Conservation (phyloP, 2,797 vertebrate species). For the Lithobates sylvaticus region DNA sequence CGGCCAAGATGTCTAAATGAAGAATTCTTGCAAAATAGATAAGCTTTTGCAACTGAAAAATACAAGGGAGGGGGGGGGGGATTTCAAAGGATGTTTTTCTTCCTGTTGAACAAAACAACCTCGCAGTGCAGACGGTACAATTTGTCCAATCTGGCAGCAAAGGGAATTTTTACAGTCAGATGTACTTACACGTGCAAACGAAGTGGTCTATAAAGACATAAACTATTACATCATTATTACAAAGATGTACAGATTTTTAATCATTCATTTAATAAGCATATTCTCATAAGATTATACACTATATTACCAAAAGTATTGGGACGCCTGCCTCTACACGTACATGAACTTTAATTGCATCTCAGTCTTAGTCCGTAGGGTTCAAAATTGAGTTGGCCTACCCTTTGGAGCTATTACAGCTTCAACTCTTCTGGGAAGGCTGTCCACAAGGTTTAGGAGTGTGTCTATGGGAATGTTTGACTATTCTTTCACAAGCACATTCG, state of each 20-base stretch:
- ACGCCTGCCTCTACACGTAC: too few relatives aligned
- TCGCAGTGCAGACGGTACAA: constrained; percentile 71
- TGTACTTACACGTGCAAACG: constrained; percentile 68
- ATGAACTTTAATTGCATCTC: too few relatives aligned
- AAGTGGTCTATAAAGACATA: neutral
- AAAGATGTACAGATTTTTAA: neutral
- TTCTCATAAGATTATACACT: too few relatives aligned
- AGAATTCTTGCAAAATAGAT: constrained; percentile 54
- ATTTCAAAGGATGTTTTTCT: constrained; percentile 69
- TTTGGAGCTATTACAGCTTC: too few relatives aligned
- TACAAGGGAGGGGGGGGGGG: constrained; percentile 10
- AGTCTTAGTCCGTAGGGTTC: too few relatives aligned
- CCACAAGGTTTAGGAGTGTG: too few relatives aligned
- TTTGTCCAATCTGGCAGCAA: constrained; percentile 72
- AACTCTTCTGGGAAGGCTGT: too few relatives aligned
- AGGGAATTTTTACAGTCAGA: constrained; percentile 66
- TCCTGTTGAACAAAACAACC: constrained; percentile 71
- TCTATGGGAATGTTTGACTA: too few relatives aligned
- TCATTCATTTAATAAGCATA: too few relatives aligned
- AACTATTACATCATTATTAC: neutral
- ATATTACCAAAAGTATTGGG: too few relatives aligned
- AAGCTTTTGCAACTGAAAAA: constrained; percentile 51
- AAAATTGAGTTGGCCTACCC: too few relatives aligned
- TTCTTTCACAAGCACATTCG: too few relatives aligned
- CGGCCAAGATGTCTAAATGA: constrained; percentile 48